phyloP scores from a whole-genome alignment of 2,888 invertebrate species.

The Netelia fuscicornis region DNA sequence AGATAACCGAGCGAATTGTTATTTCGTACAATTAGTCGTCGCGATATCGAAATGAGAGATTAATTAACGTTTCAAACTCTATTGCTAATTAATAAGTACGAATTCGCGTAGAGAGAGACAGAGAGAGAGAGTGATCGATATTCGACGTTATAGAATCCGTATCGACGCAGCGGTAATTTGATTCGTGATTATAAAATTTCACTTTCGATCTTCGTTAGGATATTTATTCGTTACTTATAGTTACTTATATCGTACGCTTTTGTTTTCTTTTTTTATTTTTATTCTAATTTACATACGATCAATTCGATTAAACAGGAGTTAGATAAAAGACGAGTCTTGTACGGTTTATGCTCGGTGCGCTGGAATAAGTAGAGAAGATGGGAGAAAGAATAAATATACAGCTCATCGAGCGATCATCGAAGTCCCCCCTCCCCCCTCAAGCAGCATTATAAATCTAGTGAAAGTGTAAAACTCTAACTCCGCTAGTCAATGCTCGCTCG shows the following conservation, averaged over 20 bases:
- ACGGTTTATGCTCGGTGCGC: neutral
- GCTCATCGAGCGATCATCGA: neutral
- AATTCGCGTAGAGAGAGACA: neutral
- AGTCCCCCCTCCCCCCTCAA: neutral
- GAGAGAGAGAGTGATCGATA: neutral
- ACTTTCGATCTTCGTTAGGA: neutral
- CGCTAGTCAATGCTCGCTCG: neutral
- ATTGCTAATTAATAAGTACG: neutral
- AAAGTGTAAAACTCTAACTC: slow-evolving; percentile 18
- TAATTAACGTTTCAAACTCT: neutral
- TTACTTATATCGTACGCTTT: neutral
- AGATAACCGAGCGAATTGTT: neutral
- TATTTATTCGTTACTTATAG: too few species aligned
- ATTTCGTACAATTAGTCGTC: neutral
- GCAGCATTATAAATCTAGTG: slow-evolving; percentile 16
- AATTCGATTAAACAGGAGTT: neutral
- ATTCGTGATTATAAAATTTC: too few species aligned
- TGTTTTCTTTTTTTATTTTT: neutral
- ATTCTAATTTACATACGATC: neutral
- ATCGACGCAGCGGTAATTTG: too few species aligned
- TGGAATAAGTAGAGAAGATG: neutral
- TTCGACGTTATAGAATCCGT: neutral
- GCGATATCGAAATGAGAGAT: neutral
- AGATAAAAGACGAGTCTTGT: neutral
- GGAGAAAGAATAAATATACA: neutral